Conservation (phyloP, 1,140 invertebrate genomes). For the Helicoverpa armigera region DNA sequence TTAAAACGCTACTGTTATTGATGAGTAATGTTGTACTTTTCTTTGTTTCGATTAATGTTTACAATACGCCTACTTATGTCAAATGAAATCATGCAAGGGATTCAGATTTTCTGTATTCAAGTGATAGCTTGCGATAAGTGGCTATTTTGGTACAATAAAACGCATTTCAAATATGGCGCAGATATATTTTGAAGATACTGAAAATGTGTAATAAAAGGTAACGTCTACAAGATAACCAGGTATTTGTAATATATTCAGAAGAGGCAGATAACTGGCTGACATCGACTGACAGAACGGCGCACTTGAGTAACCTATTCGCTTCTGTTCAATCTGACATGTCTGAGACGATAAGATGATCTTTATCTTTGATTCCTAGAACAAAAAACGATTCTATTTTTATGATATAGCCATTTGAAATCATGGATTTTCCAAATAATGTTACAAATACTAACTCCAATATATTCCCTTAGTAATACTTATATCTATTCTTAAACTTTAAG, state of each 20-base stretch:
- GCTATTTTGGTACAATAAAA: not conserved
- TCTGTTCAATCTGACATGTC: slow-evolving; percentile 9
- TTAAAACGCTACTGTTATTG: not conserved
- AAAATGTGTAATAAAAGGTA: slow-evolving; percentile 4
- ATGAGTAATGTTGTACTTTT: not conserved
- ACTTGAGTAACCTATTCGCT: slow-evolving; percentile 13
- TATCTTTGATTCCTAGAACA: slow-evolving; percentile 6
- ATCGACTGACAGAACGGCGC: slow-evolving; percentile 9
- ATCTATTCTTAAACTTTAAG: too few species aligned
- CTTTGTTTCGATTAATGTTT: slow-evolving; percentile 13
- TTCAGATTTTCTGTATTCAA: not conserved
- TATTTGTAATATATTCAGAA: slow-evolving; percentile 13
- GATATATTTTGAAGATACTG: too few species aligned
- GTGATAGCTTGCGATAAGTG: not conserved
- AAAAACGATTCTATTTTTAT: not conserved
- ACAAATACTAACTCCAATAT: not conserved
- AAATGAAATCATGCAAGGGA: not conserved
- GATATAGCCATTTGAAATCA: too few species aligned
- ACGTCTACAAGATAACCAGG: not conserved
- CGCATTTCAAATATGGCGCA: too few species aligned
- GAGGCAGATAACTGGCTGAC: slow-evolving; percentile 6
- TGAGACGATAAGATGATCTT: not conserved
- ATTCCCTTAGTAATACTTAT: too few species aligned
- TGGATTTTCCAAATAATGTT: not conserved
- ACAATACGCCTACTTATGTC: not conserved